Evolutionary conservation across 1,140 invertebrate genomes (phyloP), one percentile per base, ranked within the genome.

Genomic region (Drosophila busckii): DNA sequence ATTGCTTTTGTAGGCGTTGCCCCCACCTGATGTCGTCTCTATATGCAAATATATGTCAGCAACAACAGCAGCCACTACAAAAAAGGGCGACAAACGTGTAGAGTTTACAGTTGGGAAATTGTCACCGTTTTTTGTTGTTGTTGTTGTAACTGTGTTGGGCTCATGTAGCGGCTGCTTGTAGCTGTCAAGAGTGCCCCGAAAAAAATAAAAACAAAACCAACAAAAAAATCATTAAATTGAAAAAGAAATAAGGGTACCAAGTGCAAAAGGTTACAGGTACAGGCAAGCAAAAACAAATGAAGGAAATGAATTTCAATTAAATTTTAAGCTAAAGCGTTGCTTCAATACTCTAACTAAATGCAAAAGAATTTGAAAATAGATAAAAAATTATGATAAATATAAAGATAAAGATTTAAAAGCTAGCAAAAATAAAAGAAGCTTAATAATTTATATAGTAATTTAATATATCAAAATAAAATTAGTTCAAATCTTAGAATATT

Each of bases 181-280:
- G 59, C 75, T 80, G 75, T 82, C 75, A 80, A 22, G 55, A 34
- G 56, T 37, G 58, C 60, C n/a, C n/a, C n/a, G n/a, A 42, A 10
- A 62, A 62, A 62, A 62, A 61, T 67, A 66, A 66, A 66, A 63
- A 37, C 38, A 25, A 44, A 28, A 52, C 16, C 38, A 13, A 42
- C 48, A 76, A 76, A 78, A 80, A 70, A 78, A 73, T 82, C 73
- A 78, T 84, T 84, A 83, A 84, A 83, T 84, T 78, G 56, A 67
- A 73, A 65, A 17, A 52, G 61, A 48, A 28, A 55, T 75, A 73
- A 78, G 73, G 73, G 75, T 82, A 83, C 82, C 82, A 84, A 84
- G 82, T 84, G 82, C 82, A 84, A 84, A 84, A 84, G 82, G 82
- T 84, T 84, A 85, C 82, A 84, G 82, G 82, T 84, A 84, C 66